phyloP scores from a whole-genome alignment of 2,888 invertebrate genomes.

The Adelognathus sp. region DNA sequence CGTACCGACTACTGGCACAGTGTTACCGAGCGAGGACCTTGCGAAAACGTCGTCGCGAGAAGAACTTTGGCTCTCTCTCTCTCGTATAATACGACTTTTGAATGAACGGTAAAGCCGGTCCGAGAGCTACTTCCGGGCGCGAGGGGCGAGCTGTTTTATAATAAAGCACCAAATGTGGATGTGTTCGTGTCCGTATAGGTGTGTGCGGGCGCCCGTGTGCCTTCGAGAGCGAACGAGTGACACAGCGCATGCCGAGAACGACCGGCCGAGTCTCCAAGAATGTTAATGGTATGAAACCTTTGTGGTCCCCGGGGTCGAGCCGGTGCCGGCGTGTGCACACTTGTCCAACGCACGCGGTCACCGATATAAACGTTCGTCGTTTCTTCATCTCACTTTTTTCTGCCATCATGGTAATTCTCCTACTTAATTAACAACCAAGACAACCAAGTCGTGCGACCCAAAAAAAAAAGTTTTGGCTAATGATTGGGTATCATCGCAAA shows the following conservation, averaged over 20 bases:
- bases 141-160: conserved; percentile 10
- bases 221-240: neutral
- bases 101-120: conserved; percentile 36
- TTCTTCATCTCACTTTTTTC: neutral
- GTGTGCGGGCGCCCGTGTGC: neutral
- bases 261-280: conserved; percentile 16
- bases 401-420: conserved; percentile 3
- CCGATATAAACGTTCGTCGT: conserved; percentile 17
- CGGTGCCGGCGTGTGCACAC: neutral
- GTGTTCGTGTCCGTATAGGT: neutral
- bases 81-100: conserved; percentile 39
- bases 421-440: conserved; percentile 41
- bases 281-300: conserved; percentile 24
- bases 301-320: neutral
- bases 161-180: conserved; percentile 8
- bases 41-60: neutral
- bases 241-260: neutral
- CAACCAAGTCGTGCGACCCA: conserved; percentile 14
- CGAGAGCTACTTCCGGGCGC: conserved; percentile 32
- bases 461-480: neutral
- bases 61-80: conserved; percentile 36
- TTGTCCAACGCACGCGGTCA: neutral
- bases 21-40: neutral
- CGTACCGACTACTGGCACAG: neutral
- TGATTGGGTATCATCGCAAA: no score